A percentile compares a stretch with the other conserved stretches of the same genome.
phyloP scores from a whole-genome alignment of 2,797 vertebrate genomes.

The Peromyscus aztecus region DNA sequence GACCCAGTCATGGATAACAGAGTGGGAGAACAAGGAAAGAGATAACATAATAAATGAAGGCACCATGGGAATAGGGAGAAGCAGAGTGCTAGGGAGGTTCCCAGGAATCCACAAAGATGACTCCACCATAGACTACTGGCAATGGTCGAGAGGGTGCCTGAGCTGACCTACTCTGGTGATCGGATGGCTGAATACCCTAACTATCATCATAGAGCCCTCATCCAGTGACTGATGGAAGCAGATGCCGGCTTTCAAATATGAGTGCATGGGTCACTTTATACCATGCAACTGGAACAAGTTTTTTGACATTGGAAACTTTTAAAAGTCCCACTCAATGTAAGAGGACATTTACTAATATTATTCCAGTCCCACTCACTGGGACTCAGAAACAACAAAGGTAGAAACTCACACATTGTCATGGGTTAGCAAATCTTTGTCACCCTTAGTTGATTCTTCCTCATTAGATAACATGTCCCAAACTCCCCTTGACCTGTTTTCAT shows the following conservation, averaged over 20 bases:
- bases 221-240: too few species aligned
- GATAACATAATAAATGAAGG: too few species aligned
- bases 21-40: too few species aligned
- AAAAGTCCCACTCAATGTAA: conserved; percentile 20
- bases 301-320: not conserved
- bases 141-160: too few species aligned
- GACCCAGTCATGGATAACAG: too few species aligned
- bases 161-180: too few species aligned
- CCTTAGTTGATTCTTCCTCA: conserved; percentile 31
- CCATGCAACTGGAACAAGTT: not conserved
- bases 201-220: too few species aligned
- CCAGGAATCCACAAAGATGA: too few species aligned
- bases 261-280: not conserved
- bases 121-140: too few species aligned
- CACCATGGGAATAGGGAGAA: too few species aligned
- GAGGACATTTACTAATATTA: conserved; percentile 15
- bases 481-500: not conserved
- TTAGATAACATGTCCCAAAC: not conserved
- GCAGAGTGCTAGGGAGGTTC: too few species aligned
- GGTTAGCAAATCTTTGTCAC: not conserved
- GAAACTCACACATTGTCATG: not conserved
- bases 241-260: not conserved
- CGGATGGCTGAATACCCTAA: too few species aligned
- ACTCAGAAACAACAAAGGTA: not conserved
- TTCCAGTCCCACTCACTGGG: not conserved